These are phyloP conservation scores for Drosophila siamana DNA, from an alignment of 2,888 invertebrate species.

Conservation along the genomic window DNA sequence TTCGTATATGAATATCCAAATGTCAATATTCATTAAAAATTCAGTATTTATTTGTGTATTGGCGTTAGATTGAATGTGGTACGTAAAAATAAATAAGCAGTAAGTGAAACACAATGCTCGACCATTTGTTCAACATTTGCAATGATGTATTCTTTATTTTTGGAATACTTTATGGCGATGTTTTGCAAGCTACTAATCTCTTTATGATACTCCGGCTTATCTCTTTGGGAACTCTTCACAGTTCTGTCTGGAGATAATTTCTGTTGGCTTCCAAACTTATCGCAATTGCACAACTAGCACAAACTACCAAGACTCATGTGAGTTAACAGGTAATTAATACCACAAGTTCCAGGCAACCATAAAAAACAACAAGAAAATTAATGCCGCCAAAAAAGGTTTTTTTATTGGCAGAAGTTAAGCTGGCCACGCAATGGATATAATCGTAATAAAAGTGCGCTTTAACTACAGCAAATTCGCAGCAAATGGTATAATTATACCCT, in stretches of 20 bases:
- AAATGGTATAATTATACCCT: conserved; percentile 28
- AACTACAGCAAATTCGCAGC: conserved; percentile 43
- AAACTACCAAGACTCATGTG: conserved; percentile 34
- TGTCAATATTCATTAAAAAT: not conserved
- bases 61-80: not conserved
- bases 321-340: conserved; percentile 48
- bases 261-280: conserved; percentile 25
- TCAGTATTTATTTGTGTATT: not conserved
- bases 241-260: conserved; percentile 32
- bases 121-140: not conserved
- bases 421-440: conserved; percentile 20
- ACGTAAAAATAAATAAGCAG: not conserved
- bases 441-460: conserved; percentile 43
- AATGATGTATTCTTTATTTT: not conserved
- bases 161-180: conserved; percentile 1
- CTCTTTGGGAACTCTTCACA: conserved; percentile 2
- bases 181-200: not conserved
- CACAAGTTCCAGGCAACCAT: conserved; percentile 37
- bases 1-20: conserved; percentile 3
- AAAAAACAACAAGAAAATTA: conserved; percentile 14
- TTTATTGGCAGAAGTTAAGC: conserved; percentile 45
- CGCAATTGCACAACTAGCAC: conserved; percentile 25
- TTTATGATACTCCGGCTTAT: conserved; percentile 1
- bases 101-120: not conserved
- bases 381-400: not conserved